Conservation (phyloP, 1,140 invertebrate genomes). For the honey bee (Apis mellifera) region DNA sequence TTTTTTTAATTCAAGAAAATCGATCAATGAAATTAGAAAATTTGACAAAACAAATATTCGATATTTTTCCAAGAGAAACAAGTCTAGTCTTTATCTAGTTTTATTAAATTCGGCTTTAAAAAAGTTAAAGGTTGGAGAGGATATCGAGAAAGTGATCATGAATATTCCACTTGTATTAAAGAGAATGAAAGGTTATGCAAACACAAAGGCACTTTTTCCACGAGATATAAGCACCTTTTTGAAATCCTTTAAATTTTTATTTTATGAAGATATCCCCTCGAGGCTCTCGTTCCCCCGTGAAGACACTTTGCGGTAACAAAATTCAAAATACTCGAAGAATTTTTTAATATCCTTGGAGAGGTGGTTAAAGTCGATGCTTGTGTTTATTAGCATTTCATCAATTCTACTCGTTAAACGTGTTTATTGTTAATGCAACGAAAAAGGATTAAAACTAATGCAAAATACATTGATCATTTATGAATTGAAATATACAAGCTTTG, state of each 20-base stretch:
- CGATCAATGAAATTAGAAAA: too few relatives aligned
- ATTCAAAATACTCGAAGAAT: neutral
- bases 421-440: neutral
- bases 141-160: neutral
- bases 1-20: too few relatives aligned
- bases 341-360: neutral
- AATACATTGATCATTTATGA: neutral
- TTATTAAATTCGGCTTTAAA: neutral
- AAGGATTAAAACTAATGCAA: too few relatives aligned
- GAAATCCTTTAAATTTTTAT: conserved; percentile 9
- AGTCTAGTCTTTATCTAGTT: too few relatives aligned
- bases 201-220: neutral
- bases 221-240: neutral
- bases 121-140: neutral
- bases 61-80: too few relatives aligned
- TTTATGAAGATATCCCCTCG: neutral
- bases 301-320: neutral
- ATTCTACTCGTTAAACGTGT: neutral
- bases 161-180: too few relatives aligned
- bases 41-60: too few relatives aligned
- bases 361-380: neutral
- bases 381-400: neutral
- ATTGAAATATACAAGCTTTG: too few relatives aligned
- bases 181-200: neutral
- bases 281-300: neutral